phyloP scores from a whole-genome alignment of 2,797 vertebrate genomes.

The Sus cebifrons region DNA sequence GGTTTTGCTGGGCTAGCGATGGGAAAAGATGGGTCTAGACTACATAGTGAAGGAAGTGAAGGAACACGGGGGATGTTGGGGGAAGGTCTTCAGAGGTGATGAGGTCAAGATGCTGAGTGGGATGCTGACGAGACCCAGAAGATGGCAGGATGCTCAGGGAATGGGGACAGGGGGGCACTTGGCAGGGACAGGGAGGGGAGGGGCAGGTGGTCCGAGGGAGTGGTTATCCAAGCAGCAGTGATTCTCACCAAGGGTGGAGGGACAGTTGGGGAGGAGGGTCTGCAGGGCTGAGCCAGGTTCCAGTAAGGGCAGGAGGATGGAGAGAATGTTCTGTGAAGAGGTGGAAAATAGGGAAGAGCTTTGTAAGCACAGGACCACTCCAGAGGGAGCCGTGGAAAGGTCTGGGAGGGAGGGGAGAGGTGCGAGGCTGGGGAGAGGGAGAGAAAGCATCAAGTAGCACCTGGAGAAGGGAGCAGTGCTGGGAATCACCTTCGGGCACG shows the following conservation, averaged over 20 bases:
- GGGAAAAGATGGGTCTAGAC: neutral
- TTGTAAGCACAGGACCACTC: neutral
- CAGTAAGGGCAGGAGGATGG: neutral
- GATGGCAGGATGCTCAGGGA: neutral
- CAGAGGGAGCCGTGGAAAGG: neutral
- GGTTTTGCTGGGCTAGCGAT: neutral
- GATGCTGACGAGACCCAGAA: neutral
- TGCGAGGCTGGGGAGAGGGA: neutral
- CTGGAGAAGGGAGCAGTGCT: neutral
- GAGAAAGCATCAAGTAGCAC: neutral
- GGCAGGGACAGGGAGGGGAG: neutral
- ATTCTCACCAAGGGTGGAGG: neutral
- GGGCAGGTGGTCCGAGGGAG: neutral
- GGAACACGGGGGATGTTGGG: neutral
- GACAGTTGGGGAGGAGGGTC: neutral
- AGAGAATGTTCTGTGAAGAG: slow-evolving; percentile 1
- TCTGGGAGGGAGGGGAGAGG: neutral
- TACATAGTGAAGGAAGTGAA: neutral
- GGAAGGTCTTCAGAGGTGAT: neutral
- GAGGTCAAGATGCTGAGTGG: neutral
- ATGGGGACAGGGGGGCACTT: neutral
- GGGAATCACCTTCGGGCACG: neutral
- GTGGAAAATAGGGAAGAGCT: neutral
- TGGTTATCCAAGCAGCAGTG: neutral
- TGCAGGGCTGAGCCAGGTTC: neutral